phyloP scores from a whole-genome alignment of 2,888 invertebrate genomes.

The Xylota segnis region DNA sequence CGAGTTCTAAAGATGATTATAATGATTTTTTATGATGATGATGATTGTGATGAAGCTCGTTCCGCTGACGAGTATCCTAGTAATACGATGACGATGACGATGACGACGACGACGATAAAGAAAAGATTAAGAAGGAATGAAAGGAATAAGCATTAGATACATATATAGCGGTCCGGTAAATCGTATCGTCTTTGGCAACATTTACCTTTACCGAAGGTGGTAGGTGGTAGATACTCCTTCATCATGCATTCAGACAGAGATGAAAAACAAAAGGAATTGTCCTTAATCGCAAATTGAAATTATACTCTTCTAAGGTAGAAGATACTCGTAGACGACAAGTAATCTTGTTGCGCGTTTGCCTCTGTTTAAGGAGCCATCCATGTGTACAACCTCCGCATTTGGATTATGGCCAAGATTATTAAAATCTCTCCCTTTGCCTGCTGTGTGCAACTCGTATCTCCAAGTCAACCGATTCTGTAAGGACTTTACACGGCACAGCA shows the following conservation, averaged over 20 bases:
- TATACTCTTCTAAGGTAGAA: neutral
- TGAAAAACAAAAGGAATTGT: constrained; percentile 27
- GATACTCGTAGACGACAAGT: neutral
- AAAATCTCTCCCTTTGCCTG: constrained; percentile 34
- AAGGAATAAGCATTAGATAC: constrained; percentile 31
- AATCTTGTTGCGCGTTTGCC: constrained; percentile 18
- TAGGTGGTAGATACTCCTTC: neutral
- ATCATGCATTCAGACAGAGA: neutral
- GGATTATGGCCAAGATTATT: constrained; percentile 67
- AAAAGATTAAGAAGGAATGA: constrained; percentile 23
- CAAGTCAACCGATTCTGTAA: constrained; percentile 48
- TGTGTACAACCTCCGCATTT: constrained; percentile 41
- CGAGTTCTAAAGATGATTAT: constrained; percentile 55
- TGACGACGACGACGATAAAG: constrained; percentile 13
- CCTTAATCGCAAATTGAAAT: constrained; percentile 40
- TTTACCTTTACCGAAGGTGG: constrained; percentile 23
- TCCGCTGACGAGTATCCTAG: constrained; percentile 43
- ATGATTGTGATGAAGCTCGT: constrained; percentile 45
- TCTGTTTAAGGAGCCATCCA: constrained; percentile 20
- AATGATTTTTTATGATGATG: constrained; percentile 63
- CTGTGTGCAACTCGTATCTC: constrained; percentile 3
- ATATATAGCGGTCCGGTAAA: constrained; percentile 27
- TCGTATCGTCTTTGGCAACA: constrained; percentile 27
- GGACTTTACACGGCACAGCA: constrained; percentile 49
- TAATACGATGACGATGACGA: constrained; percentile 31